Percentiles rank a stretch among this genome's conserved stretches.
phyloP scores from a whole-genome alignment of 1,140 invertebrate species.

The Arion vulgaris region DNA sequence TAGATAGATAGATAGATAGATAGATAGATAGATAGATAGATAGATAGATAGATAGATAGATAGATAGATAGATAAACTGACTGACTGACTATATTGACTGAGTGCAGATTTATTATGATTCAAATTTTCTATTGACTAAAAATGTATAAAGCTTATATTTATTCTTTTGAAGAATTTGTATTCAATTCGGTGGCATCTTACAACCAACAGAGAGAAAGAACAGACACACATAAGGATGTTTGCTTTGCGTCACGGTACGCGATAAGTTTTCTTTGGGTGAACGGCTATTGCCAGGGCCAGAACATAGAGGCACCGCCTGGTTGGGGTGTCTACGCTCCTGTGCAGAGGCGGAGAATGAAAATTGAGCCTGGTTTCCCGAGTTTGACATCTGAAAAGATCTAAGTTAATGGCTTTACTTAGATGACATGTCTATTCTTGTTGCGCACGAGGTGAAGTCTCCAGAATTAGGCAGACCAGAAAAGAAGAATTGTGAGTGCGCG shows the following conservation, averaged over 20 bases:
- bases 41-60: no score
- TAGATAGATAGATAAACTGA: no score
- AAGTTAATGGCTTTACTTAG: conserved; percentile 24
- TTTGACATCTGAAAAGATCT: conserved; percentile 15
- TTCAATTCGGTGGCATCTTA: conserved; percentile 1
- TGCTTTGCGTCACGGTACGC: not conserved
- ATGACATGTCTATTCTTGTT: not conserved
- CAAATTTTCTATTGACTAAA: no score
- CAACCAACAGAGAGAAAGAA: not conserved
- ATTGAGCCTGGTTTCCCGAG: not conserved
- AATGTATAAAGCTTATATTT: no score
- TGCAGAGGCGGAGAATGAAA: conserved; percentile 7
- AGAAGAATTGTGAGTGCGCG: not conserved
- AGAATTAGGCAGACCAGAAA: not conserved
- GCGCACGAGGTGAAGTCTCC: not conserved
- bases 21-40: no score
- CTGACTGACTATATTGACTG: no score
- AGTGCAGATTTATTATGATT: no score
- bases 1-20: no score
- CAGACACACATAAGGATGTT: not conserved
- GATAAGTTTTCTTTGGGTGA: not conserved
- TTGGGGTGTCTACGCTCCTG: not conserved
- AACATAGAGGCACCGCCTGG: not conserved
- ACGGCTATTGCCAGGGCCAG: not conserved
- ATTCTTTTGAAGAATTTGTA: not conserved